Evolutionary conservation across 2,113 vertebrate genomes (phyloP), one percentile per base, ranked within the genome.

Genomic region (Ictalurus furcatus): DNA sequence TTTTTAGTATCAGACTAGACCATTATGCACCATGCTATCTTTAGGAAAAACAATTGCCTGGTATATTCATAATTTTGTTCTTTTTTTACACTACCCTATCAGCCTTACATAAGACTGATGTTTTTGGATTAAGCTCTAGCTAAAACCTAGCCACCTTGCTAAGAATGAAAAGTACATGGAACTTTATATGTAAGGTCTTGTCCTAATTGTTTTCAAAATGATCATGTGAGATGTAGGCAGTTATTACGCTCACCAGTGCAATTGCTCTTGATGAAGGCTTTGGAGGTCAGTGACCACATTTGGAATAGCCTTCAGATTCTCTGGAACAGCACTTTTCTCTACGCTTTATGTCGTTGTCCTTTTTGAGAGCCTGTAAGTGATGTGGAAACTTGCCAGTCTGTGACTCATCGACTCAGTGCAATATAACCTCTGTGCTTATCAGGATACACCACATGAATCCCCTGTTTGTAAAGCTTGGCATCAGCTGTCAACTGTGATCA

Each of bases 1-100:
- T 93, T 95, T 95, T 94, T 93, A 95, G 94, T 94, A 25, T 85
- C 11, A 69, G 65, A 52, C 69, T 86, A 34, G 25, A 73, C 67
- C 25, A 65, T 69, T 67, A 59, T 71, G 23, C 52, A 88, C 21
- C 23, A n/a, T 21, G 30, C 30, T 44, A 25, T 69, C 34, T 74
- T 28, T 6, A 61, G 25, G 59, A 37, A 16, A 79, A 21, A 28
- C 30, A n/a, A 56, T 6, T 59, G 19, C 9, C 21, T 82, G 23
- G 78, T 56, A 56, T 56, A 81, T 81, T 58, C 52, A 56, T 81
- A 30, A 81, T 34, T 58, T 14, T 8, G 0, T 81, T 81, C 25
- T 52, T 82, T 37, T 82, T 37, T 56, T 3, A n/a, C n/a, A 37
- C 3, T 37, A 83, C 9, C 59, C 13, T n/a, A n/a, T n/a, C n/a